Percentiles rank a stretch among this genome's conserved stretches.
Conservation (phyloP, 2,113 vertebrate genomes). For the Crocuta crocuta region DNA sequence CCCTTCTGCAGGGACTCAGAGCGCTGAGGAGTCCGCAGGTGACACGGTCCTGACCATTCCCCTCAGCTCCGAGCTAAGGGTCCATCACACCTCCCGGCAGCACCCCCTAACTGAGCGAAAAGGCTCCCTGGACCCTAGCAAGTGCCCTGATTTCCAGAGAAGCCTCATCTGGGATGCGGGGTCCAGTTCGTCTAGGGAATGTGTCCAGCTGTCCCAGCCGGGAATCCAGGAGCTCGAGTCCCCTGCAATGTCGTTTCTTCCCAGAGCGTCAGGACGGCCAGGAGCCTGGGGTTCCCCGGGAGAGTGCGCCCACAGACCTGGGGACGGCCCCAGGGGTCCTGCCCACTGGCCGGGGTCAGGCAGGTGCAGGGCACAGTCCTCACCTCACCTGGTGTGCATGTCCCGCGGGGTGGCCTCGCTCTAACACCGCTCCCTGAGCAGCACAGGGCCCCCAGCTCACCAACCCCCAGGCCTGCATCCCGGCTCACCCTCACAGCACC, state of each 20-base stretch:
- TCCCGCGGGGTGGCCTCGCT: no score
- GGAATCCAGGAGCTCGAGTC: no score
- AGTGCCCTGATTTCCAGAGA: accelerated
- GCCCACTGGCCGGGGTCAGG: no score
- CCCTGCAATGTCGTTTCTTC: no score
- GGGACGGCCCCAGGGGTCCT: no score
- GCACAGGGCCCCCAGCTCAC: no score
- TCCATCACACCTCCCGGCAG: accelerated
- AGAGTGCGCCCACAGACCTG: no score
- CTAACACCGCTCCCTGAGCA: neutral
- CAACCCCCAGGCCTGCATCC: neutral
- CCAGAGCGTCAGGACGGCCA: no score
- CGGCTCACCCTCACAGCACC: neutral
- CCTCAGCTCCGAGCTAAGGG: accelerated
- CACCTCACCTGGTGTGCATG: no score
- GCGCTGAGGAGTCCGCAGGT: accelerated
- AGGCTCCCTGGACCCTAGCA: neutral
- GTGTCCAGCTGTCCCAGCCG: neutral
- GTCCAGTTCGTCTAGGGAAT: neutral
- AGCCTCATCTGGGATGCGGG: neutral
- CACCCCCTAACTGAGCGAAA: no score
- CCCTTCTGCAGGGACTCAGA: neutral
- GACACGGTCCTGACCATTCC: neutral
- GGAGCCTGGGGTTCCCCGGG: no score
- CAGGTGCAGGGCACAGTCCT: no score